Evolutionary conservation across 2,113 vertebrate species (phyloP), one percentile per base, ranked within the genome.

Genomic region (Mustelus asterias): DNA sequence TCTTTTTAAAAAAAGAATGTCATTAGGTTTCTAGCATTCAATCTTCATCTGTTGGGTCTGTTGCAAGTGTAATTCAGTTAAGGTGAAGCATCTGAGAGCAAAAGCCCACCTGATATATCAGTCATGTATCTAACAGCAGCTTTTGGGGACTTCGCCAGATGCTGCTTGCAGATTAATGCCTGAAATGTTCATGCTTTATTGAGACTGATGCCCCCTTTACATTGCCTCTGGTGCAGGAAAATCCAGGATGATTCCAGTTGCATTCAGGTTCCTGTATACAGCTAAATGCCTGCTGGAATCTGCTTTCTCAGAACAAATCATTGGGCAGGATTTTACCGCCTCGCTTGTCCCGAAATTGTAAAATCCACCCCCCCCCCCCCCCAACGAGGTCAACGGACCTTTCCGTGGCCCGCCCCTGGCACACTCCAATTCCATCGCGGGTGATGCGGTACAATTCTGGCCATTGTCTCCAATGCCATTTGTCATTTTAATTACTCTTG

Each of bases 131-230:
- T 18, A 33, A 70, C 63, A 70, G 67, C 93, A 94, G 67, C 93
- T 44, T 94, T 94, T 94, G 93, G 93, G 93, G 93, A 94, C 20
- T 70, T 94, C 1, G 93, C 67, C 93, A 94, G 67, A 94, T 94
- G 67, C 37, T 94, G 65, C 67, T 94, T 70, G 7, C 93, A 70
- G 37, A 26, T 70, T 94, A 94, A 94, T 44, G 67, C n/a, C 93
- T 94, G 93, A 94, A 29, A 24, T 22, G 37, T 94, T 94, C 67
- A 70, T 94, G 65, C 37, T 44, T 41, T 26, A 92, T 60, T 92
- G 88, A 63, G 33, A 92, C 88, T 7, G 54, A 92, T n/a, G 88
- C 29, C 16, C 58, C 14, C 58, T 92, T 89, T 58, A 29, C 58
- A 13, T 89, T 89, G 41, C 86, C 10, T 29, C 26, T 89, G 86